Evolutionary conservation across 2,113 vertebrate genomes (phyloP), one percentile per base, ranked within the genome.

Genomic region (Pandion haliaetus): DNA sequence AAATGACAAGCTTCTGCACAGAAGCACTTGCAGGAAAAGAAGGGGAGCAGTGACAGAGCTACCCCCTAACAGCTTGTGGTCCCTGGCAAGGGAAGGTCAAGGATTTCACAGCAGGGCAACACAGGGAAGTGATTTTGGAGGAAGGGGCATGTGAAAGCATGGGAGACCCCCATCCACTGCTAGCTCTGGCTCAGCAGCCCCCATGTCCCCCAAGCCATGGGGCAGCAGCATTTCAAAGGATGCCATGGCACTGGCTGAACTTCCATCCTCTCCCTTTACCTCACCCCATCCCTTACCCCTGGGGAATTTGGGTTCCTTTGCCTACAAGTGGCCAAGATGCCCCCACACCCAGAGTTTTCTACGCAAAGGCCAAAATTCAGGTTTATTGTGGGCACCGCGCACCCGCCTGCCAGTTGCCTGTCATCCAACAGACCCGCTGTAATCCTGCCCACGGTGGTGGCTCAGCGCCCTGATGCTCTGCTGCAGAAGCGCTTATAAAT

Each of bases 401-500:
- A 6, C 59, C 50, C 5, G 1, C 79, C 85, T 67, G 79, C 36
- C 14, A 1, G 28, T 70, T 5, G 42, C 87, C 82, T 55, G 36
- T 6, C 31, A 13, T 26, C 88, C 12, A 2, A 20, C 14, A 11
- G 82, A 55, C 70, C 85, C 24, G 0, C 38, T 10, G 1, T 18
- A 6, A 34, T 61, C 66, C 90, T 73, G 82, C 85, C 90, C 18
- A 1, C 20, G 20, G 66, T 32, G 28, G 67, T 14, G 79, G 66
- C 52, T 90, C 29, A 3, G 58, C 15, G 10, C 77, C 85, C 16
- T n/a, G 96, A 61, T 96, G 94, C 84, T 97, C 93, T 97, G 97
- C 97, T 95, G 95, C 91, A 66, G 86, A 98, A 98, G 95, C 83
- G 38, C 93, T 97, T 96, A 97, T 98, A 98, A 98, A 98, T 97